Base-by-base conservation (phyloP, 2,797 vertebrate species). In the Oryzias sinensis region DNA sequence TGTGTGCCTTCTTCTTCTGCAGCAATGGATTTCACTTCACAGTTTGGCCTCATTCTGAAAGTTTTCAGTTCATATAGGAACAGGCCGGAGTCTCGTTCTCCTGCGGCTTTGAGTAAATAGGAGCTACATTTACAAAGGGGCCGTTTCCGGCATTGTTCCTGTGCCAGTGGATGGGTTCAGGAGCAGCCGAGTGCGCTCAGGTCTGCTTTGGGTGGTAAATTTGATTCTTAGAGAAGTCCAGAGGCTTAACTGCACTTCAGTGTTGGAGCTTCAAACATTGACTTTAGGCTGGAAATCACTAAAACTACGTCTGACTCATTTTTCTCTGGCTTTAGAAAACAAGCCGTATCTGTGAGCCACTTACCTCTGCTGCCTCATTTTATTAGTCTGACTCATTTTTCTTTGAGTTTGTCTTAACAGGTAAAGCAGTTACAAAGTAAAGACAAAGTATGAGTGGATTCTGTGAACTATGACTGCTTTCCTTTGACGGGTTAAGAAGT, bases 251-350 rank as follows among this genome's bases (percentile, higher is more conserved):
- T 58, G 56, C 72, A 61, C 65, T 62, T 71, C 47, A 24, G 56
- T 75, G 72, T 81, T 79, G 49, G 57, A 60, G 69, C 59, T 72
- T 65, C 74, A 79, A 74, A 72, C 69, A 77, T 49, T 65, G 78
- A 75, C 72, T 82, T 58, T 56, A 47, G 66, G 57, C 70, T 15
- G 20, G 53, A 67, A 42, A 70, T 37, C 60, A 65, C 4, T 18
- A 61, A 11, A 13, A 7, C 17, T 18, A 22, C 16, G 14, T 56
- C 15, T 27, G 54, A 6, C 53, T 56, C 52, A 27, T 56, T 46
- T 46, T 33, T 24, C 2, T 16, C 49, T 59, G 59, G 59, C 53
- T 71, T 74, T 62, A 49, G 14, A 47, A 45, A 70, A 53, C 45
- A 61, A 8, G 24, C 6, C 14, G 14, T 2, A 16, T 27, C 43